These are phyloP conservation scores for Neomorphus geoffroyi DNA, from an alignment of 2,797 vertebrate species.

Conservation along the genomic window DNA sequence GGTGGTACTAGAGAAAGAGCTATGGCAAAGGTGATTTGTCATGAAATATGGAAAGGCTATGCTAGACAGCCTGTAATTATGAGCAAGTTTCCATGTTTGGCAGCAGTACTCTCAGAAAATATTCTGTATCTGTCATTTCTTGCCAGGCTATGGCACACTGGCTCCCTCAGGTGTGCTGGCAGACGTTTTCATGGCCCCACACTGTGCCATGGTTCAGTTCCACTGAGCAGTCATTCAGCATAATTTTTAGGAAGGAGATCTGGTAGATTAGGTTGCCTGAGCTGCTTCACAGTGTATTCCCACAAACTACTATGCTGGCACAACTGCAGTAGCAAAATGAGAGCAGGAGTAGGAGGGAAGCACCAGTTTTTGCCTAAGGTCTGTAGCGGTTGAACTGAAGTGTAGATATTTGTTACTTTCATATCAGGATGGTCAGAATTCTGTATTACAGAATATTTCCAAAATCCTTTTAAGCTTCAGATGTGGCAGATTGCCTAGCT, in stretches of 20 bases:
- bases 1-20: neutral
- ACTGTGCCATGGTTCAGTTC: neutral
- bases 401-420: neutral
- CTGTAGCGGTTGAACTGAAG: neutral
- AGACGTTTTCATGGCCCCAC: fast-evolving
- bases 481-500: fast-evolving
- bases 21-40: neutral
- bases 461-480: neutral
- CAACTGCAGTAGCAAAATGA: neutral
- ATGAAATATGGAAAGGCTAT: conserved; percentile 8
- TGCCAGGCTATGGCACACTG: neutral
- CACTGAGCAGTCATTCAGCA: neutral
- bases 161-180: conserved; percentile 51
- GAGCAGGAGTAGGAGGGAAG: neutral
- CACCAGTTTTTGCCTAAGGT: neutral
- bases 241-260: neutral
- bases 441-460: neutral
- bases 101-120: neutral
- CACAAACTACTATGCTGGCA: neutral
- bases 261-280: neutral
- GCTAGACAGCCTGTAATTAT: conserved; percentile 44
- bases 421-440: neutral
- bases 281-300: fast-evolving
- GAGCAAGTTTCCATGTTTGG: neutral
- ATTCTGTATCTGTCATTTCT: neutral